Percentiles rank a stretch among this genome's conserved stretches.
Conservation (phyloP, 2,888 invertebrate species). For the Lasius platythorax region DNA sequence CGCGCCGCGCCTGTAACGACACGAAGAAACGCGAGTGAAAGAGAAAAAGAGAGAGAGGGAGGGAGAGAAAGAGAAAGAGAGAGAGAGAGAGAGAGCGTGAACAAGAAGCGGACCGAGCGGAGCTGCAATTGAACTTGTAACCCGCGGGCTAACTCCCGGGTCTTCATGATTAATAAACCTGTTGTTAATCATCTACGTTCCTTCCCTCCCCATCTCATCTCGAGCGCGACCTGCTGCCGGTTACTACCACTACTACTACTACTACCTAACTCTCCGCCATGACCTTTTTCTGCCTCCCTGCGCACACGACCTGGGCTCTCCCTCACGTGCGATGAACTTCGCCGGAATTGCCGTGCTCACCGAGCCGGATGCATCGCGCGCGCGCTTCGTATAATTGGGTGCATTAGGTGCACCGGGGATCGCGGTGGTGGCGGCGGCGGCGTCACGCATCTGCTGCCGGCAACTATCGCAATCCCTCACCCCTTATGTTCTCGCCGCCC, state of each 20-base stretch:
- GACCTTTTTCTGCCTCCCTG: slow-evolving; percentile 53
- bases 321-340: slow-evolving; percentile 38
- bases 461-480: slow-evolving; percentile 51
- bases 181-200: slow-evolving; percentile 45
- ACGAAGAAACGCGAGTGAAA: slow-evolving; percentile 24
- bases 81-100: neutral
- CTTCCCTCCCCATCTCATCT: neutral
- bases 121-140: slow-evolving; percentile 55
- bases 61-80: neutral
- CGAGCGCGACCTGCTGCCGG: slow-evolving; percentile 9
- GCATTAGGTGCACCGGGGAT: slow-evolving; percentile 39
- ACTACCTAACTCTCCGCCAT: neutral
- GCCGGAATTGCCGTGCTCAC: slow-evolving; percentile 52
- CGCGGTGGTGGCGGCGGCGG: neutral
- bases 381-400: slow-evolving; percentile 52
- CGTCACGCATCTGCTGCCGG: slow-evolving; percentile 44
- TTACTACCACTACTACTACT: neutral
- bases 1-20: slow-evolving; percentile 35
- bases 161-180: slow-evolving; percentile 62
- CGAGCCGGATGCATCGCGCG: slow-evolving; percentile 50
- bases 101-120: slow-evolving; percentile 15
- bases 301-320: slow-evolving; percentile 21
- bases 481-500: neutral
- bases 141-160: neutral
- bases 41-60: neutral